A percentile compares a stretch with the other conserved stretches of the same genome.
Evolutionary conservation across 2,113 vertebrate species (phyloP).

Genomic region (Astatotilapia flaviijosephi): DNA sequence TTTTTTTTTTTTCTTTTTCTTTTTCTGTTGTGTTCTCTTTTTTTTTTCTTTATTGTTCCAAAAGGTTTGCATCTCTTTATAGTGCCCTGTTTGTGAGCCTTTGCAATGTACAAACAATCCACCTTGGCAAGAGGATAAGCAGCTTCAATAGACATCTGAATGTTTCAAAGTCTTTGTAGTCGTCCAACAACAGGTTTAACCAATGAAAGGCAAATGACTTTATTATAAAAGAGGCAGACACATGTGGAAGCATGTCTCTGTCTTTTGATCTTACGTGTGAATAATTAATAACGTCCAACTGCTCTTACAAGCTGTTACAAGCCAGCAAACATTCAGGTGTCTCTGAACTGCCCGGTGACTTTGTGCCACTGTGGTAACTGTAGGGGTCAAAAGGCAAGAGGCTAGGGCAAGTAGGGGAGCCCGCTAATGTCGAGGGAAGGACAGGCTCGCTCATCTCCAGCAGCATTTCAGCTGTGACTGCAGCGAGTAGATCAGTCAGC

Average conservation of each 20-base stretch:
- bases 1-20: not conserved
- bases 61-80: conserved; percentile 71
- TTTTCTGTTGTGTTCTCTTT: conserved; percentile 31
- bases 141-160: conserved; percentile 69
- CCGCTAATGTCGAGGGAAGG: not conserved
- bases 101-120: conserved; percentile 66
- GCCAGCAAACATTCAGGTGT: conserved; percentile 68
- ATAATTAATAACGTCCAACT: not conserved
- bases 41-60: conserved; percentile 38
- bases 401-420: conserved; percentile 61
- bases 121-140: conserved; percentile 65
- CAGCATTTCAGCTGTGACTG: not conserved
- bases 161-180: conserved; percentile 51
- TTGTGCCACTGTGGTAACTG: conserved; percentile 71
- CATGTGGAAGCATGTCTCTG: not conserved
- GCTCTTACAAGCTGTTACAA: not conserved
- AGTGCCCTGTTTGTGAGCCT: conserved; percentile 73
- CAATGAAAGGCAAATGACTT: not conserved
- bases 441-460: not conserved
- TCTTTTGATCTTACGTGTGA: not conserved
- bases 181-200: not conserved
- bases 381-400: conserved; percentile 76
- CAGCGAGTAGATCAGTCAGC: not conserved
- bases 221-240: not conserved
- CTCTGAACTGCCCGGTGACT: conserved; percentile 62